These are phyloP conservation scores for Litoditis marina DNA, from an alignment of 2,888 invertebrate species.

Conservation along the genomic window DNA sequence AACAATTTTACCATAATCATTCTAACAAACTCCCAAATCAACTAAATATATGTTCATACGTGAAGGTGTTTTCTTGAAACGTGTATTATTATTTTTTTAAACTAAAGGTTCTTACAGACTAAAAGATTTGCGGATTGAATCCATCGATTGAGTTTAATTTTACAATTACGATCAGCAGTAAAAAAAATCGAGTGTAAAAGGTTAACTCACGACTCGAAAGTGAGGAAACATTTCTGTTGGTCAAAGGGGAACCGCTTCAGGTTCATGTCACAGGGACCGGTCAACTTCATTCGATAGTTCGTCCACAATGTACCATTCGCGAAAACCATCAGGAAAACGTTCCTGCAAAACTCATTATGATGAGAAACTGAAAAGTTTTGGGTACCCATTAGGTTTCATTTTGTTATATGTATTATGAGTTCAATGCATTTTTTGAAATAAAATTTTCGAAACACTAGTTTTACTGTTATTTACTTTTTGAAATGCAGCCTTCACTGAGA, in stretches of 20 bases:
- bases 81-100: too few relatives aligned
- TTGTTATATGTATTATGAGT: too few relatives aligned
- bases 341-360: too few relatives aligned
- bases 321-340: slow-evolving; percentile 61
- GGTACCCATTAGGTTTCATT: too few relatives aligned
- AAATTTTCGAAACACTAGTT: too few relatives aligned
- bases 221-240: slow-evolving; percentile 58
- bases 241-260: slow-evolving; percentile 57
- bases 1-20: not conserved
- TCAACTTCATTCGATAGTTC: slow-evolving; percentile 60
- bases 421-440: too few relatives aligned
- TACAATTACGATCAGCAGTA: not conserved
- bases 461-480: too few relatives aligned
- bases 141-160: not conserved
- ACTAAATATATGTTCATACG: not conserved
- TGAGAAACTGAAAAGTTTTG: too few relatives aligned
- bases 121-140: too few relatives aligned
- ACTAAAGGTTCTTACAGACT: too few relatives aligned
- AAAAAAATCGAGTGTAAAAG: too few relatives aligned
- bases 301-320: slow-evolving; percentile 61
- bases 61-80: too few relatives aligned
- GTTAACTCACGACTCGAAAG: slow-evolving; percentile 60
- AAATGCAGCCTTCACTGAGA: not conserved
- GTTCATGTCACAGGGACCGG: slow-evolving; percentile 62
- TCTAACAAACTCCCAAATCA: not conserved